Conservation (phyloP, 92 coral and sea anemone genomes). For the Scolanthus callimorphus region DNA sequence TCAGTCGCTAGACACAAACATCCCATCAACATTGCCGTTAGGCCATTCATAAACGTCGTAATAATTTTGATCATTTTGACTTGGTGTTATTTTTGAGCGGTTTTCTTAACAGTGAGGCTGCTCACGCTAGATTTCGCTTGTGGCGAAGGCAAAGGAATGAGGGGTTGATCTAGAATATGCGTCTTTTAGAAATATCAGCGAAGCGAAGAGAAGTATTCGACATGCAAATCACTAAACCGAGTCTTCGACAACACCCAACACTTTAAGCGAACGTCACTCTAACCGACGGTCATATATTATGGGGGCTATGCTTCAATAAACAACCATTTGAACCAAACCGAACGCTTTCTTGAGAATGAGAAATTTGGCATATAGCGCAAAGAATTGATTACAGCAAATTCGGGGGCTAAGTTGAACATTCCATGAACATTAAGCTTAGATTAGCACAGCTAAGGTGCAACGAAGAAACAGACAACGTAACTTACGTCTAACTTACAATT, state of each 20-base stretch:
- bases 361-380: background rate
- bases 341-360: background rate
- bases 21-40: constrained; percentile 77
- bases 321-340: constrained; percentile 5
- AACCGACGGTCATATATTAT: constrained; percentile 1
- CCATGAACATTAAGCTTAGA: too few species aligned
- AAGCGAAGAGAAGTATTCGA: constrained; percentile 12
- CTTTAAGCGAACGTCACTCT: constrained; percentile 3
- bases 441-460: too few species aligned
- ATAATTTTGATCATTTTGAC: constrained; percentile 77
- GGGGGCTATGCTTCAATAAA: constrained; percentile 17
- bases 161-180: constrained; percentile 21
- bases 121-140: background rate
- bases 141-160: background rate
- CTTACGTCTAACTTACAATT: too few species aligned
- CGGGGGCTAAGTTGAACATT: background rate
- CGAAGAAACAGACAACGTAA: too few species aligned
- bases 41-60: constrained; percentile 66
- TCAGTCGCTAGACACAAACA: constrained; percentile 85
- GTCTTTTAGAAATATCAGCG: constrained; percentile 12
- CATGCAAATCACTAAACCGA: constrained; percentile 7
- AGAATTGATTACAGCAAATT: too few species aligned
- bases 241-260: constrained; percentile 2
- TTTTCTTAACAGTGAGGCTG: background rate
- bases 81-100: background rate